Evolutionary conservation across 2,888 invertebrate genomes (phyloP), one percentile per base, ranked within the genome.

Genomic region (Athrips mouffetella): DNA sequence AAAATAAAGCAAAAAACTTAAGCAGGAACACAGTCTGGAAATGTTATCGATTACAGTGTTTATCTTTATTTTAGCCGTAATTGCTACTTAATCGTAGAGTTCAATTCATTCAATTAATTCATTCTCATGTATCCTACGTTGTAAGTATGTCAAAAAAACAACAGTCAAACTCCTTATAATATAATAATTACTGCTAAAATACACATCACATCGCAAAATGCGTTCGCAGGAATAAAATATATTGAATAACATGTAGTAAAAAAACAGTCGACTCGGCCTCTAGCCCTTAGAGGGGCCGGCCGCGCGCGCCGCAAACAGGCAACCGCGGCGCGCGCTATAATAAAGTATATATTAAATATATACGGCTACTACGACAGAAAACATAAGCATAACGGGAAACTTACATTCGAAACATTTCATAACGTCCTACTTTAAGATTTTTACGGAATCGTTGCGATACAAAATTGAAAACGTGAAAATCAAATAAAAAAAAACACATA

Each of bases 221-320:
- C 91, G 91, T 92, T 91, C 91, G 91, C 92, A 91, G 92, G 91
- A 92, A 92, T 92, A 92, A 92, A 92, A 92, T 92, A 92, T 92
- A 92, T 91, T 91, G 91, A 91, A 89, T 89, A 89, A 89, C 88
- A 89, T 89, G 86, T 88, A 87, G 83, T 89, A 88, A 89, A 89
- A 83, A 89, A 89, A 87, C 81, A 86, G 81, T 50, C 50, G 47
- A 45, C 46, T 45, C n/a, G 27, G 86, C 88, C 80, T 84, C 81
- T 82, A 71, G 70, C 73, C 80, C 76, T 76, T 71, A 70, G 59
- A 54, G 60, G 72, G 73, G 76, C 76, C 74, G 70, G 64, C 68
- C 76, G 66, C 82, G 77, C 80, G 71, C 84, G 82, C 74, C 82
- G 81, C 83, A 79, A 86, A 88, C 88, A 82, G 85, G 83, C 83